Base-by-base conservation (phyloP, 2,797 vertebrate species). In the Brotula barbata region DNA sequence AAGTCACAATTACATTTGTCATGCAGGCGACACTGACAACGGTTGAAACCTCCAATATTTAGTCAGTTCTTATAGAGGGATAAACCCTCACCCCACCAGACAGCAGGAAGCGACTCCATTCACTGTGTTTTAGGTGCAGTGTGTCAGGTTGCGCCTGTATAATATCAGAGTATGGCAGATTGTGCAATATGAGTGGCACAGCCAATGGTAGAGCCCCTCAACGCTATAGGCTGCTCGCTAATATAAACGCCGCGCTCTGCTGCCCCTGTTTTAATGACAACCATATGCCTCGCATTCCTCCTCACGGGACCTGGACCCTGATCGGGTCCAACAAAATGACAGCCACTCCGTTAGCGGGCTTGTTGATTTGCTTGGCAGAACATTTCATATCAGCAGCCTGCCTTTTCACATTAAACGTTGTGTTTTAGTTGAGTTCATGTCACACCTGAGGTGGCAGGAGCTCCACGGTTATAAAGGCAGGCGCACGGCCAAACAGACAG, bases 181-280 rank as follows among this genome's bases (percentile, higher is more conserved):
- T 42, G 57, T 73, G 66, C 60, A 10, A 21, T 3, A 51, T 67
- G 67, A 81, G 66, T 80, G 77, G 78, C 76, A 75, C 65, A 34
- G 62, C 23, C 47, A 47, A 67, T 78, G 76, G 58, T 72, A 78
- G 71, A 79, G 67, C 47, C 65, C 58, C 66, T 44, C 67, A 50
- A 67, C 68, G 75, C 82, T 73, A 70, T 42, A 77, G 85, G 75
- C 84, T 52, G 68, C 66, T 58, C 42, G 73, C 71, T 81, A 80
- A 85, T 83, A 81, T 83, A 85, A 85, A 84, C 58, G 56, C 64
- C 55, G 80, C 47, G 73, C 82, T 78, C 72, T 7, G 64, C 77
- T 68, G 71, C 69, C 76, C 71, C 68, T 60, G 68, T 78, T 79
- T 77, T 87, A 89, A 88, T 88, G 82, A 76, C 66, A 81, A 76